Percentiles rank a stretch among this genome's conserved stretches.
phyloP scores from a whole-genome alignment of 2,888 invertebrate species.

The Caenorhabditis drosophilae region DNA sequence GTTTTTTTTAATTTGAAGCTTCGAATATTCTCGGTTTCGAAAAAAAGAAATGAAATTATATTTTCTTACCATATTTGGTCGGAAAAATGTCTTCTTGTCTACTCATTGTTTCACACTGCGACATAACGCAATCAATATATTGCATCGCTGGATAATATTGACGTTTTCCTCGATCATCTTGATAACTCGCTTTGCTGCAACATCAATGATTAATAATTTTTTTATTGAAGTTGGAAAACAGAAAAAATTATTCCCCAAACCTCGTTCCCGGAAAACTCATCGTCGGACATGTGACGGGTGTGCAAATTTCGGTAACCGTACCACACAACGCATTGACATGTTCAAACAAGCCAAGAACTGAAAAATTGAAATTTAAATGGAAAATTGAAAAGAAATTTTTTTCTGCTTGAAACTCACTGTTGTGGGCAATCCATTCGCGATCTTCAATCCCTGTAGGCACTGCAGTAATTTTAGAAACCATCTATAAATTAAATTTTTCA shows the following conservation, averaged over 20 bases:
- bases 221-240: neutral
- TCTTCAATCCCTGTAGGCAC: conserved; percentile 93
- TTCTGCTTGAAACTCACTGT: conserved; percentile 86
- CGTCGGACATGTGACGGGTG: conserved; percentile 89
- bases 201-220: neutral
- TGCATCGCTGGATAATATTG: conserved; percentile 63
- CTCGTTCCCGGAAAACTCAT: conserved; percentile 87
- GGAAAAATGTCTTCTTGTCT: conserved; percentile 63
- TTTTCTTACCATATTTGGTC: conserved; percentile 67
- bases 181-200: conserved; percentile 61
- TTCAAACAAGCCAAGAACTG: conserved; percentile 79
- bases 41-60: no score
- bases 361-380: conserved; percentile 20
- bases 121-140: conserved; percentile 66
- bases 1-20: no score
- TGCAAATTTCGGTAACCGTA: conserved; percentile 97
- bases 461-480: conserved; percentile 87
- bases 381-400: neutral
- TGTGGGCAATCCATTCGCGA: conserved; percentile 99
- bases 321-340: conserved; percentile 98
- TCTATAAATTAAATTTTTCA: conserved; percentile 38
- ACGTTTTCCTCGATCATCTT: conserved; percentile 63
- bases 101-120: conserved; percentile 60
- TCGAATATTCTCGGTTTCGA: no score
- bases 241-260: conserved; percentile 17